A percentile compares a stretch with the other conserved stretches of the same genome.
Conservation (phyloP, 1,140 invertebrate genomes). For the Drosophila novamexicana region DNA sequence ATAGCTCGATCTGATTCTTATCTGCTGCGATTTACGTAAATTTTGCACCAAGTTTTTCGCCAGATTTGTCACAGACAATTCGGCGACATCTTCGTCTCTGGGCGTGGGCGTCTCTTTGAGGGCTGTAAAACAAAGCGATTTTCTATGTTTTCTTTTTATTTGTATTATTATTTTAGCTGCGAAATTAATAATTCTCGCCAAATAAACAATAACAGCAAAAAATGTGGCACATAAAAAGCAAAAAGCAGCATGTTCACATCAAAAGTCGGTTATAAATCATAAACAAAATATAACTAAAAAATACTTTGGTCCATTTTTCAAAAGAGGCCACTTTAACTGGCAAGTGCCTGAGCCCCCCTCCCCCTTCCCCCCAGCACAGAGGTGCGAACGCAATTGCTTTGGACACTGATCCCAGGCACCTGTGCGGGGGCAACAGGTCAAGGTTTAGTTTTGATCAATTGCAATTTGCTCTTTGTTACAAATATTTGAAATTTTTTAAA, state of each 20-base stretch:
- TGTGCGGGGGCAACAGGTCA: slow-evolving; percentile 24
- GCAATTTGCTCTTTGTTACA: neutral
- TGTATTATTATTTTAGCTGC: neutral
- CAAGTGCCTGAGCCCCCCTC: neutral
- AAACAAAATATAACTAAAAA: slow-evolving; percentile 35
- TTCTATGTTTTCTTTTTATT: slow-evolving; percentile 40
- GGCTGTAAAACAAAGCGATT: slow-evolving; percentile 61
- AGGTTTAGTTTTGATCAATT: slow-evolving; percentile 17
- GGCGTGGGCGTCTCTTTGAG: slow-evolving; percentile 48
- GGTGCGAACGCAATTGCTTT: no score
- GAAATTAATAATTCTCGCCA: slow-evolving; percentile 69
- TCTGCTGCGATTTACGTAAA: slow-evolving; percentile 56
- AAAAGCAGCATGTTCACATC: slow-evolving; percentile 60
- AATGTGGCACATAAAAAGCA: slow-evolving; percentile 64
- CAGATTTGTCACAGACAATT: slow-evolving; percentile 72
- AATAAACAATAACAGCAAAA: slow-evolving; percentile 55
- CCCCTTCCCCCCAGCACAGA: neutral
- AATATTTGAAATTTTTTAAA: slow-evolving; percentile 1
- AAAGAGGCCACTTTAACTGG: slow-evolving; percentile 14
- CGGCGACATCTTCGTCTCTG: slow-evolving; percentile 55
- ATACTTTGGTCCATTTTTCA: slow-evolving; percentile 31
- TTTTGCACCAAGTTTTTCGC: slow-evolving; percentile 53
- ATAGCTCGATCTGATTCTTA: neutral
- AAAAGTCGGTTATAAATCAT: slow-evolving; percentile 72
- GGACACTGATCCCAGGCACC: slow-evolving; percentile 17